These are phyloP conservation scores for Fratercula arctica DNA, from an alignment of 2,797 vertebrate species.

Conservation along the genomic window DNA sequence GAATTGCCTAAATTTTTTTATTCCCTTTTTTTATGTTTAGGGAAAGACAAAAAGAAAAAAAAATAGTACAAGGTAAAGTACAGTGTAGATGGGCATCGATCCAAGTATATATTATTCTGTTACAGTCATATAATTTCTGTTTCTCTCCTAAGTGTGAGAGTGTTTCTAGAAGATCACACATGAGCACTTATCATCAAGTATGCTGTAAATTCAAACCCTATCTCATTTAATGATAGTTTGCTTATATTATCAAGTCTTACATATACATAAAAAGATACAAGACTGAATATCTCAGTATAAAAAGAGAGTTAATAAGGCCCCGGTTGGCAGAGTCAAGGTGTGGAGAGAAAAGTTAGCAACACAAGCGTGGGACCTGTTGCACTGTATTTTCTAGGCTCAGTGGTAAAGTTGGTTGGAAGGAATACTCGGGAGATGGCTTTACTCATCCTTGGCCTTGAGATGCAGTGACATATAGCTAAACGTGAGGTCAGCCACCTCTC, in stretches of 20 bases:
- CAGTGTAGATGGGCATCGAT: fast-evolving
- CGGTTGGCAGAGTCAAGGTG: fast-evolving
- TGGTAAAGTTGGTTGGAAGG: background rate
- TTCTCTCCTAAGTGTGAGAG: background rate
- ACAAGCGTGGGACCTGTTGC: background rate
- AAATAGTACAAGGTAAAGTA: background rate
- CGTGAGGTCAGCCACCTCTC: fast-evolving
- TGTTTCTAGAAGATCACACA: background rate
- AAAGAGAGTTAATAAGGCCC: background rate
- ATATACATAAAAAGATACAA: background rate
- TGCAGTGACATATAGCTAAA: background rate
- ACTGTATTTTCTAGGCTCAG: background rate
- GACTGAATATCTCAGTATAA: background rate
- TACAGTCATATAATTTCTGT: background rate
- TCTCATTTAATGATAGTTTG: background rate
- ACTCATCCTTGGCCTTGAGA: background rate
- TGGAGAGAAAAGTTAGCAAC: background rate
- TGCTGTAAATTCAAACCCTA: background rate
- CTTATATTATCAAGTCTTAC: background rate
- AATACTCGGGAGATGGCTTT: background rate
- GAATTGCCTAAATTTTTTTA: background rate
- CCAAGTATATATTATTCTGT: background rate
- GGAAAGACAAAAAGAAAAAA: background rate
- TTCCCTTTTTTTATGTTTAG: fast-evolving
- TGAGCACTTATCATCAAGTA: fast-evolving